Conservation (phyloP, 2,888 invertebrate genomes). For the Linnaemya vulpina region DNA sequence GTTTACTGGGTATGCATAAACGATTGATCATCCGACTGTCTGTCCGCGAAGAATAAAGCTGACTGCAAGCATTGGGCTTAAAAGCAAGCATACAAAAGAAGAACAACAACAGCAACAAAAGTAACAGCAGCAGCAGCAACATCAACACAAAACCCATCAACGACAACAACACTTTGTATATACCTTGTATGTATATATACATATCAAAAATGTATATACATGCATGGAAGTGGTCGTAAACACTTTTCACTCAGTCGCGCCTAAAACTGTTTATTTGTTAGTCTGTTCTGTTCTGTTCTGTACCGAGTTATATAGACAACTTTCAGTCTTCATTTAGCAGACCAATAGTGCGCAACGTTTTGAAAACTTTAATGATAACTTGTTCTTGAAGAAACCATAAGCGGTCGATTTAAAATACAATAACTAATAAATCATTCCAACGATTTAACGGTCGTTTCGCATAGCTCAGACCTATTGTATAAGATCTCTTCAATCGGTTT, state of each 20-base stretch:
- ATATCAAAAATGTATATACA: conserved; percentile 28
- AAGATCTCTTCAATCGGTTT: conserved; percentile 27
- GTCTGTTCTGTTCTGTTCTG: conserved; percentile 62
- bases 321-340: conserved; percentile 79
- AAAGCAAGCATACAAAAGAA: conserved; percentile 30
- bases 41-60: conserved; percentile 27
- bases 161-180: conserved; percentile 16
- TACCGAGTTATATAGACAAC: conserved; percentile 67
- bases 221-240: conserved; percentile 31
- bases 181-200: neutral
- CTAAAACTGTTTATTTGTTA: conserved; percentile 53
- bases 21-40: conserved; percentile 8
- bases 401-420: conserved; percentile 25
- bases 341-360: conserved; percentile 74
- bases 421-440: neutral
- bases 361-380: conserved; percentile 22
- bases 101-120: conserved; percentile 13
- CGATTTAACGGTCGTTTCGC: conserved; percentile 35
- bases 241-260: conserved; percentile 59
- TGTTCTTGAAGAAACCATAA: conserved; percentile 8
- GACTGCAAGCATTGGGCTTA: conserved; percentile 14
- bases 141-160: conserved; percentile 46
- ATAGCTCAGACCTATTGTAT: neutral
- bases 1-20: neutral
- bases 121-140: conserved; percentile 50